Percentiles rank a stretch among this genome's conserved stretches.
Evolutionary conservation across 2,888 invertebrate genomes (phyloP).

Genomic region (Coelopa pilipes): DNA sequence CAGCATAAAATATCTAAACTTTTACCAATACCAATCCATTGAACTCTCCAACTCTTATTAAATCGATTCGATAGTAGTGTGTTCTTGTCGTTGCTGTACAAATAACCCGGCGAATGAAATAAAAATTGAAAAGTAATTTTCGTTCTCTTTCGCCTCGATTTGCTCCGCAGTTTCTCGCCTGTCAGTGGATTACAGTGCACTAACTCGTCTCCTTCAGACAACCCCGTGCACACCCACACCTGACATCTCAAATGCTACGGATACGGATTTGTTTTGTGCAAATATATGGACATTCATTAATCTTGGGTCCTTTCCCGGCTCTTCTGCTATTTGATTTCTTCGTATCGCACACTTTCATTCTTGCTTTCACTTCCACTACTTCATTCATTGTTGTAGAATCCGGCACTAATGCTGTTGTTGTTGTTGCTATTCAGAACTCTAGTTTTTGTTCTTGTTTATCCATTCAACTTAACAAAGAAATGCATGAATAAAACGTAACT

Average conservation of each 20-base stretch:
- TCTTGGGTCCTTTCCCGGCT: constrained; percentile 7
- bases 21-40: neutral
- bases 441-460: neutral
- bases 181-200: constrained; percentile 5
- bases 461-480: constrained; percentile 15
- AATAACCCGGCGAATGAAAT: neutral
- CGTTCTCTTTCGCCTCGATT: neutral
- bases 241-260: constrained; percentile 11
- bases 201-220: neutral
- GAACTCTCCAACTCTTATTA: constrained; percentile 12
- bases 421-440: neutral
- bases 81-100: constrained; percentile 15
- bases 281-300: constrained; percentile 34
- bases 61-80: constrained; percentile 11
- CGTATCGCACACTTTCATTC: neutral
- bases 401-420: neutral
- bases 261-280: constrained; percentile 21
- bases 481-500: constrained; percentile 28
- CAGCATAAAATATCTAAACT: neutral
- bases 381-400: neutral
- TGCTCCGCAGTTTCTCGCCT: neutral
- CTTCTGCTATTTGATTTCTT: neutral
- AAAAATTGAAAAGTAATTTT: constrained; percentile 29
- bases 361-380: constrained; percentile 6
- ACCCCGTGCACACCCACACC: constrained; percentile 20